Evolutionary conservation across 2,797 vertebrate species (phyloP), one percentile per base, ranked within the genome.

Genomic region (Acanthurus lineatus): DNA sequence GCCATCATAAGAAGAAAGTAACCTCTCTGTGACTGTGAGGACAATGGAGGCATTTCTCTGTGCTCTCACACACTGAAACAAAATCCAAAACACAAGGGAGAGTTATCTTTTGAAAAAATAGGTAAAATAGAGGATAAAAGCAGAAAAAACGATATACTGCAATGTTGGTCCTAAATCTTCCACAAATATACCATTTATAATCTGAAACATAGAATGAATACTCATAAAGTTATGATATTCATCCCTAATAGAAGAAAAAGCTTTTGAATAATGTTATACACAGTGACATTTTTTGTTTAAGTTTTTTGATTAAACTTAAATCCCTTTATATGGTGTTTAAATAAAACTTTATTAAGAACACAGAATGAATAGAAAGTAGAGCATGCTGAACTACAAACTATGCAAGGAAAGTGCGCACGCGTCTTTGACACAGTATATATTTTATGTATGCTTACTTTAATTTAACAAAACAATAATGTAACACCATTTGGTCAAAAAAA

Each of bases 11-110:
- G 78, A 63, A 69, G 70, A 76, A 76, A 45, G 64, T 79, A 72
- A 84, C 78, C 86, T 86, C 78, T 69, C 35, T 54, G 62, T 83
- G 79, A 83, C 79, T 77, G 82, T 44, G 65, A 73, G 64, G 71
- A 83, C 84, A 86, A 84, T 73, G 47, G 47, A 70, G 67, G 7
- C 62, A 47, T 77, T 83, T 76, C 40, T 25, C 44, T 66, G 58
- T 56, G 65, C 59, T 78, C 74, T 67, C 49, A 40, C 35, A 25
- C 48, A 11, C 49, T 17, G 25, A 25, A 69, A 53, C 44, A 51
- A 81, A 80, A 81, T 68, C 63, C 19, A 44, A 78, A 79, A 54
- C 58, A 59, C 40, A 85, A 40, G 16, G 20, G 6, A 70, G 68
- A 48, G 47, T 73, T 82, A 51, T 73, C 72, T 44, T 60, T 3